Evolutionary conservation across 2,888 invertebrate species (phyloP).

Genomic region (Cosmorhoe ocellata): DNA sequence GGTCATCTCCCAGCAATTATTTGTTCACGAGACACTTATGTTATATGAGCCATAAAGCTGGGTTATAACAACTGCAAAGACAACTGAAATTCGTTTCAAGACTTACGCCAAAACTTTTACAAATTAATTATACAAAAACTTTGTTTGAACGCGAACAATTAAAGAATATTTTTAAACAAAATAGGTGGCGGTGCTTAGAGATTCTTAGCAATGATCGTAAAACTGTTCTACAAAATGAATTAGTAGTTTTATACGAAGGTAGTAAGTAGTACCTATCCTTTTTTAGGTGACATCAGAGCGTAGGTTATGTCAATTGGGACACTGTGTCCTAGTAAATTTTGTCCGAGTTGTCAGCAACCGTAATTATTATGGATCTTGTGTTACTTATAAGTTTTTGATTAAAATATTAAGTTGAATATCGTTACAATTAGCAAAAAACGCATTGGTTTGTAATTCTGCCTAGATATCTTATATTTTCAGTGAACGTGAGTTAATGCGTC

Average conservation of each 20-base stretch:
- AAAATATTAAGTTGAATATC: no score
- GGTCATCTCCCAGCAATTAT: conserved; percentile 45
- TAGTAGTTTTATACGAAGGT: no score
- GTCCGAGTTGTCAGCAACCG: no score
- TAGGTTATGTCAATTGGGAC: no score
- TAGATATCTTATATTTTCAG: conserved; percentile 34
- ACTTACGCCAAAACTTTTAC: conserved; percentile 24
- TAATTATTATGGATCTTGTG: no score
- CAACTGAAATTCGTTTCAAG: conserved; percentile 27
- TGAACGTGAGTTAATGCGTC: conserved; percentile 49
- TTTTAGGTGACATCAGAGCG: no score
- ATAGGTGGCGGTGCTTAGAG: conserved; percentile 23
- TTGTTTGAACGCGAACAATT: background rate
- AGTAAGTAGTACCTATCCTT: no score
- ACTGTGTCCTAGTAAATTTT: no score
- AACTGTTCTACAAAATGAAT: no score
- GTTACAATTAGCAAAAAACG: conserved; percentile 4
- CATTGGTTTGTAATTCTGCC: conserved; percentile 10
- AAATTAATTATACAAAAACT: conserved; percentile 25
- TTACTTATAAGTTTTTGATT: no score
- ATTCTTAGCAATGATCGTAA: conserved; percentile 21
- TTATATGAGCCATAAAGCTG: conserved; percentile 51
- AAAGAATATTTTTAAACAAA: background rate
- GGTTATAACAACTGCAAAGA: conserved; percentile 43
- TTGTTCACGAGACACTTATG: conserved; percentile 50